Evolutionary conservation across 2,888 invertebrate species (phyloP).

Genomic region (Rhabditoides inermis): DNA sequence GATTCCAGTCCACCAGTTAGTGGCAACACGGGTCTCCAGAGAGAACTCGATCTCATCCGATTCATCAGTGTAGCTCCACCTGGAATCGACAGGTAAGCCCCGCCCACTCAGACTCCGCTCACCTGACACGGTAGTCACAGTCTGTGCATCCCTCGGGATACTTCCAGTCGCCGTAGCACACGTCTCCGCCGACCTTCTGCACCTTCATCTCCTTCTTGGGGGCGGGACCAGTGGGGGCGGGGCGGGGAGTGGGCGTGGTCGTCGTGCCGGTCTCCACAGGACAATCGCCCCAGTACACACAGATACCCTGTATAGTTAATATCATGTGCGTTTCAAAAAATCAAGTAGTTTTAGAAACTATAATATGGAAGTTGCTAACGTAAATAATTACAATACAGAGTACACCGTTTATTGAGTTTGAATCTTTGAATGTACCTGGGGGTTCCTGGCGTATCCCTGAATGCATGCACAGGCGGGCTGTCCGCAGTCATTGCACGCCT

Average conservation of each 20-base stretch:
- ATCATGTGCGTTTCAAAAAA: too few species aligned
- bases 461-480: constrained; percentile 41
- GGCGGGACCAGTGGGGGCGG: constrained; percentile 3
- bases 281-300: constrained; percentile 51
- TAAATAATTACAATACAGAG: too few species aligned
- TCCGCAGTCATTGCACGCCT: constrained; percentile 43
- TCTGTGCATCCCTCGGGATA: constrained; percentile 46
- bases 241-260: constrained; percentile 2
- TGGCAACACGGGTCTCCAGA: constrained; percentile 42
- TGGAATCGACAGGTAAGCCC: constrained; percentile 13
- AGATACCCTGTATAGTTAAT: too few species aligned
- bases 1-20: constrained; percentile 50
- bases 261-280: constrained; percentile 16
- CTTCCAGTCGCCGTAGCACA: constrained; percentile 49
- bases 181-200: constrained; percentile 30
- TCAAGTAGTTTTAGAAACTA: too few species aligned
- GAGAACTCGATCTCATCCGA: constrained; percentile 51
- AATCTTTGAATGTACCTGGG: constrained; percentile 19
- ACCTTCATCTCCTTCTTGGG: constrained; percentile 13
- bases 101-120: background rate
- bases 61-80: constrained; percentile 47
- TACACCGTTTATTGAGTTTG: too few species aligned
- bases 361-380: too few species aligned
- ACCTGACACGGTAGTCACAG: constrained; percentile 37
- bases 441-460: constrained; percentile 45